A percentile compares a stretch with the other conserved stretches of the same genome.
phyloP scores from a whole-genome alignment of 2,888 invertebrate species.

The Trypoxylon attenuatum region DNA sequence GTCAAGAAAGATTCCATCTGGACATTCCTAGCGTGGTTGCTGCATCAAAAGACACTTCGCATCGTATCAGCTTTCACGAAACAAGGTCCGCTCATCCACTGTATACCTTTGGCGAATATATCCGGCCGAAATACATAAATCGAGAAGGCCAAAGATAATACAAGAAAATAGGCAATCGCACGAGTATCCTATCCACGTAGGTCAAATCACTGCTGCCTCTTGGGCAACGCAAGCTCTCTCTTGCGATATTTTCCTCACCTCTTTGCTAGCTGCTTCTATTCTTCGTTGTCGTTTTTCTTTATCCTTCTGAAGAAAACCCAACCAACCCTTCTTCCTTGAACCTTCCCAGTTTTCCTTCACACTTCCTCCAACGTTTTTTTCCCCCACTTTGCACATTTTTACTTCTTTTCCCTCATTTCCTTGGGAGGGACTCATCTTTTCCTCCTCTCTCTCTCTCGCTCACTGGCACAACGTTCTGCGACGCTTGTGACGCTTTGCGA shows the following conservation, averaged over 20 bases:
- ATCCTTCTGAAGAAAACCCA: no score
- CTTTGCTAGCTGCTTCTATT: neutral
- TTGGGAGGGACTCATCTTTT: neutral
- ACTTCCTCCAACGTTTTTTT: neutral
- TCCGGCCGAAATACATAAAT: no score
- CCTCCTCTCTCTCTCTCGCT: neutral
- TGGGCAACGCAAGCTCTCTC: slow-evolving; percentile 1
- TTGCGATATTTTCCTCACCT: slow-evolving; percentile 34
- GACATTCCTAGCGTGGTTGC: neutral
- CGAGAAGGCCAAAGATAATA: no score
- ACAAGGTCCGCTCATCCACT: no score
- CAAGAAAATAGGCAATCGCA: no score
- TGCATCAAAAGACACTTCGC: neutral
- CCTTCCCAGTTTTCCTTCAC: neutral
- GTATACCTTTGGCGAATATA: no score
- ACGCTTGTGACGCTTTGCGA: no score
- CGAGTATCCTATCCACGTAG: slow-evolving; percentile 40
- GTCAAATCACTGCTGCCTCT: slow-evolving; percentile 34
- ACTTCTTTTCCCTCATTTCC: neutral
- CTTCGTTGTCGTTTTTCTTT: neutral
- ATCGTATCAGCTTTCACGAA: no score
- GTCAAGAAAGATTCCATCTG: neutral
- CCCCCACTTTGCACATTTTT: neutral
- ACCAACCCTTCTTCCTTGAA: no score
- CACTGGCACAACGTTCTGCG: slow-evolving; percentile 1